Percentiles rank a stretch among this genome's conserved stretches.
Conservation (phyloP, 2,797 vertebrate genomes). For the Iguana delicatissima region DNA sequence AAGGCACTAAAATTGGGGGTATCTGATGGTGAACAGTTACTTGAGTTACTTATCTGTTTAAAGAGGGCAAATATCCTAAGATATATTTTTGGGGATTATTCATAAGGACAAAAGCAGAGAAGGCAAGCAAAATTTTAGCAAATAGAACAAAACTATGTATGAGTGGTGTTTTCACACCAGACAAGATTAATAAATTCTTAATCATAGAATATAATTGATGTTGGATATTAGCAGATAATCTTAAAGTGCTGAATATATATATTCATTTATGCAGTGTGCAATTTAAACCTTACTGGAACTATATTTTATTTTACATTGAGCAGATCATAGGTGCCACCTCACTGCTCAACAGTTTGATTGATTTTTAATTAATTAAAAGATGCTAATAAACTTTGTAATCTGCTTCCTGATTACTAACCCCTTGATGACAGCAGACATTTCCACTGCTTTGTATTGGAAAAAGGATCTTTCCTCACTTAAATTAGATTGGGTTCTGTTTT, state of each 20-base stretch:
- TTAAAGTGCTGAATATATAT: not conserved
- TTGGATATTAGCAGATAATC: not conserved
- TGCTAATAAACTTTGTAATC: not conserved
- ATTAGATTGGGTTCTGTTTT: not conserved
- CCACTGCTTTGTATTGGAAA: not conserved
- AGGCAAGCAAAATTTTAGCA: not conserved
- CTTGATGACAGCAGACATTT: too few species aligned
- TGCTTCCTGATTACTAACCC: too few species aligned
- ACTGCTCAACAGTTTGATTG: not conserved
- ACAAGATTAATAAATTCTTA: not conserved
- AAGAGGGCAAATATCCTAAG: not conserved
- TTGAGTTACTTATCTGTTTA: too few species aligned
- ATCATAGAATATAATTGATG: not conserved
- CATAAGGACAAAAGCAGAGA: too few species aligned
- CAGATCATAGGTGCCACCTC: not conserved
- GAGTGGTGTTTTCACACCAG: not conserved
- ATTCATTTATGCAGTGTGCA: not conserved
- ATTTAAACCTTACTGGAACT: not conserved
- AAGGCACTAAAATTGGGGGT: too few species aligned
- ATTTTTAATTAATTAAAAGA: not conserved
- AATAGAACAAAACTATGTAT: not conserved
- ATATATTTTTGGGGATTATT: not conserved
- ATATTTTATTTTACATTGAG: not conserved
- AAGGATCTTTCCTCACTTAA: not conserved
- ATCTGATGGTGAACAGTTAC: too few species aligned